A percentile compares a stretch with the other conserved stretches of the same genome.
Evolutionary conservation across 2,888 invertebrate species (phyloP).

Genomic region (Microplitis manilae): DNA sequence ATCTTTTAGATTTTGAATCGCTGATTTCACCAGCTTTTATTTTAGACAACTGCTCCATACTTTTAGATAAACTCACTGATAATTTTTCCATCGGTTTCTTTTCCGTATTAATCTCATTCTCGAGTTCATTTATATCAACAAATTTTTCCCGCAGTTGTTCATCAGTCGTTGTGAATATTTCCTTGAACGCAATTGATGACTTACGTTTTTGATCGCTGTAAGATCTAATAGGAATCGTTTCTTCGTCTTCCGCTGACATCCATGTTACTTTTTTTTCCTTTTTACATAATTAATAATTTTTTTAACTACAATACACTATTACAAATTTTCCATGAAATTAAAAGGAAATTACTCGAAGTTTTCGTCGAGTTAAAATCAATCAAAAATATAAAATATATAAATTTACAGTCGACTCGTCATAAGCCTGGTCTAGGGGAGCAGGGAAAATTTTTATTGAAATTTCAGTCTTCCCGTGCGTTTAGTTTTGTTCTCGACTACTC

Average conservation of each 20-base stretch:
- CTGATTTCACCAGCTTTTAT: background rate
- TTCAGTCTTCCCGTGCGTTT: no score
- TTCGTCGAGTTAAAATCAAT: no score
- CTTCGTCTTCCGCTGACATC: background rate
- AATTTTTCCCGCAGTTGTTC: slow-evolving; percentile 21
- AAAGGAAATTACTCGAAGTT: no score
- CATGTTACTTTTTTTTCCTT: slow-evolving; percentile 13
- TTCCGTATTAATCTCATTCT: slow-evolving; percentile 35
- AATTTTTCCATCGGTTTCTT: slow-evolving; percentile 36
- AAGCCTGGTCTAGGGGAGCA: no score
- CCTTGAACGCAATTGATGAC: slow-evolving; percentile 16
- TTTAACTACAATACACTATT: background rate
- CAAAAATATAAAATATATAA: no score
- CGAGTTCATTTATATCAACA: background rate
- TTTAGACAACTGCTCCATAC: background rate
- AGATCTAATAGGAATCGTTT: background rate
- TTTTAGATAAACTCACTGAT: background rate
- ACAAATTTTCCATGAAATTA: no score
- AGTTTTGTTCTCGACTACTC: no score
- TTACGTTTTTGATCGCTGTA: slow-evolving; percentile 27
- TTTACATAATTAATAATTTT: no score
- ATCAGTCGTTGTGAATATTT: slow-evolving; percentile 10
- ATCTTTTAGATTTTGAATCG: background rate
- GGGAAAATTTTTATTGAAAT: no score
- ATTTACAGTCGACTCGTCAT: no score